phyloP scores from a whole-genome alignment of 2,797 vertebrate species.

The Neoniphon sammara region DNA sequence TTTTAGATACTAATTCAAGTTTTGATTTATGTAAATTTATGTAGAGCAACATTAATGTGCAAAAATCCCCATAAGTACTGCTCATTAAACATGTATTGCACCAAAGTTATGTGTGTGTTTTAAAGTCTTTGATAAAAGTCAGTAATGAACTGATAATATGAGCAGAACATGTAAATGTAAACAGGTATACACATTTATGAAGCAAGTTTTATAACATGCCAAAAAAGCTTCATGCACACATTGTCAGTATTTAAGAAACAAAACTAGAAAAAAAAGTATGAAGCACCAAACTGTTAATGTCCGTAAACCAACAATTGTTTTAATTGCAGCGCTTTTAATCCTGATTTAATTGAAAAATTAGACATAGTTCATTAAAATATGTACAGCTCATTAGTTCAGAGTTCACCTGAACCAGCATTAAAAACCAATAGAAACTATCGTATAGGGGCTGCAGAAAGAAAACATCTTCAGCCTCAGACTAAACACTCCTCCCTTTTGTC shows the following conservation, averaged over 20 bases:
- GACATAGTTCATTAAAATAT: slow-evolving; percentile 54
- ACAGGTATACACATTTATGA: not conserved
- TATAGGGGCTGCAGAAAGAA: not conserved
- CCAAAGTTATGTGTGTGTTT: slow-evolving; percentile 28
- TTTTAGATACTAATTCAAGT: too few relatives aligned
- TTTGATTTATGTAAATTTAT: slow-evolving; percentile 39
- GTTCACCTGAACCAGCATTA: slow-evolving; percentile 32
- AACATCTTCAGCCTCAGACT: not conserved
- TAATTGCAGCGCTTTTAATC: slow-evolving; percentile 20
- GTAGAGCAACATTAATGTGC: slow-evolving; percentile 2
- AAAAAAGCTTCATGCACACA: not conserved
- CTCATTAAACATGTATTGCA: slow-evolving; percentile 8
- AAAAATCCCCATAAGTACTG: too few relatives aligned
- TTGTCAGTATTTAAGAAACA: slow-evolving; percentile 6
- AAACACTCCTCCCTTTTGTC: not conserved
- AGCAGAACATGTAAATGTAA: slow-evolving; percentile 39
- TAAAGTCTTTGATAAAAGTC: not conserved
- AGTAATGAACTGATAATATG: not conserved
- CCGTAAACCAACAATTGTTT: slow-evolving; percentile 21
- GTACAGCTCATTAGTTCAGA: slow-evolving; percentile 34
- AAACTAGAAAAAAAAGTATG: not conserved
- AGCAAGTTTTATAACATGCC: not conserved
- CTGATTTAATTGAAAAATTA: slow-evolving; percentile 14
- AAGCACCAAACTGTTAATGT: not conserved
- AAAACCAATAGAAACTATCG: slow-evolving; percentile 26